phyloP scores from a whole-genome alignment of 1,140 invertebrate genomes.

The Hetaerina americana region DNA sequence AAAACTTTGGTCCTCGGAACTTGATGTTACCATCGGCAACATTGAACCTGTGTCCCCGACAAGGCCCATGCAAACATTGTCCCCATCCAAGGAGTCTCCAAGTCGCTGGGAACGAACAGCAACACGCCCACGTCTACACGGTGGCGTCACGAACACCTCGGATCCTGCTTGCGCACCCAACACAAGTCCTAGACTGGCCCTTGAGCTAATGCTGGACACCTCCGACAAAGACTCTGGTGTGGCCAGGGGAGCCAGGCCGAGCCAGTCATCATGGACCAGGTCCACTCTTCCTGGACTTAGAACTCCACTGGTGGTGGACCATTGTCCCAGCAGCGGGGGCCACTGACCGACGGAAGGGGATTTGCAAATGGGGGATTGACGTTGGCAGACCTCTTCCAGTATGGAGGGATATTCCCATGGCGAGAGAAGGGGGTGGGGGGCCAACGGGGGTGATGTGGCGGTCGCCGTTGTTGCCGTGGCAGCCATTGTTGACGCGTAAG shows the following conservation, averaged over 20 bases:
- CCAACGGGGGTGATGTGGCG: conserved; percentile 19
- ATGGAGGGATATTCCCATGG: conserved; percentile 24
- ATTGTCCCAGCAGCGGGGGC: not conserved
- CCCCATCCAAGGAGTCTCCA: not conserved
- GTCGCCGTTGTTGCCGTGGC: conserved; percentile 10
- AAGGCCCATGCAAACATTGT: not conserved
- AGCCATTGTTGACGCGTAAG: conserved; percentile 14
- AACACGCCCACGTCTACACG: not conserved
- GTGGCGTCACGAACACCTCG: conserved; percentile 1
- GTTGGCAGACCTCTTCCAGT: conserved; percentile 17
- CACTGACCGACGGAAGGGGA: not conserved
- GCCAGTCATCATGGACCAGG: conserved; percentile 46
- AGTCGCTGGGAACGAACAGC: not conserved
- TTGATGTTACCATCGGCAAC: not conserved
- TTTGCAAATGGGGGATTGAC: conserved; percentile 7
- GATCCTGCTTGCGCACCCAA: conserved; percentile 6
- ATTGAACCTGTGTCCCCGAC: not conserved
- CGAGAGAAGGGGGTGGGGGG: conserved; percentile 15
- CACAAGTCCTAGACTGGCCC: conserved; percentile 18
- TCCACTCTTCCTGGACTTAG: conserved; percentile 25
- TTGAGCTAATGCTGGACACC: conserved; percentile 42
- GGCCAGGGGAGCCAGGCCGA: conserved; percentile 60
- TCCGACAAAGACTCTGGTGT: conserved; percentile 76
- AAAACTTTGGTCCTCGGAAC: not conserved
- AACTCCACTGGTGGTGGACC: not conserved